These are phyloP conservation scores for Oligia fasciuncula DNA, from an alignment of 2,888 invertebrate species.

Conservation along the genomic window DNA sequence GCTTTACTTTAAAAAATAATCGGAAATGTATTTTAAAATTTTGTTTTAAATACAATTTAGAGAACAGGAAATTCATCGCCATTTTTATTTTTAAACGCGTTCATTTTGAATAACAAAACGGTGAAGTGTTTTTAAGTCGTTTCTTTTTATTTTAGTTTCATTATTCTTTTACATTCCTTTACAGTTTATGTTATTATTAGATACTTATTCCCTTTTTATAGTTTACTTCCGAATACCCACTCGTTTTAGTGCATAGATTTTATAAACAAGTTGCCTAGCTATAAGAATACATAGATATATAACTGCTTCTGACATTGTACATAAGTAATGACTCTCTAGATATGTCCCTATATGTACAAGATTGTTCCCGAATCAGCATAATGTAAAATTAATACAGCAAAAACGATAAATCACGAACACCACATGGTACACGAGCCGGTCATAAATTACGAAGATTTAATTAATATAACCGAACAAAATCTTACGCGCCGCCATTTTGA, in stretches of 20 bases:
- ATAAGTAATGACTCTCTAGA: conserved; percentile 1
- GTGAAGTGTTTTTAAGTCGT: not conserved
- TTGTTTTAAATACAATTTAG: conserved; percentile 25
- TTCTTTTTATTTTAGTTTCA: conserved; percentile 4
- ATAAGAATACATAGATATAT: not conserved
- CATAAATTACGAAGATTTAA: conserved; percentile 90
- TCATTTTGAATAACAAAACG: conserved; percentile 36
- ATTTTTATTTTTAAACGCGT: conserved; percentile 21
- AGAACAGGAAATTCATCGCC: conserved; percentile 10
- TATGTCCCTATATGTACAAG: conserved; percentile 39
- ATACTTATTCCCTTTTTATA: not conserved
- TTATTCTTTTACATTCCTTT: conserved; percentile 25
- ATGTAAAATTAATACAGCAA: conserved; percentile 79
- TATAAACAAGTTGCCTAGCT: not conserved
- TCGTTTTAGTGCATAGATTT: not conserved
- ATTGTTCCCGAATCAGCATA: conserved; percentile 67
- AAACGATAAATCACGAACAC: conserved; percentile 85
- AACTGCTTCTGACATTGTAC: not conserved
- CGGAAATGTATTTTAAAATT: conserved; percentile 23
- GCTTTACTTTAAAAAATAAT: conserved; percentile 21
- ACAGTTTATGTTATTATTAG: not conserved
- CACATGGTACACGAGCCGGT: conserved; percentile 82
- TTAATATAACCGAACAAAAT: conserved; percentile 89
- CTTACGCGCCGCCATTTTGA: conserved; percentile 88
- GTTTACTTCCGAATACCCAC: not conserved